phyloP scores from a whole-genome alignment of 2,888 invertebrate species.

The Dioctria linearis region DNA sequence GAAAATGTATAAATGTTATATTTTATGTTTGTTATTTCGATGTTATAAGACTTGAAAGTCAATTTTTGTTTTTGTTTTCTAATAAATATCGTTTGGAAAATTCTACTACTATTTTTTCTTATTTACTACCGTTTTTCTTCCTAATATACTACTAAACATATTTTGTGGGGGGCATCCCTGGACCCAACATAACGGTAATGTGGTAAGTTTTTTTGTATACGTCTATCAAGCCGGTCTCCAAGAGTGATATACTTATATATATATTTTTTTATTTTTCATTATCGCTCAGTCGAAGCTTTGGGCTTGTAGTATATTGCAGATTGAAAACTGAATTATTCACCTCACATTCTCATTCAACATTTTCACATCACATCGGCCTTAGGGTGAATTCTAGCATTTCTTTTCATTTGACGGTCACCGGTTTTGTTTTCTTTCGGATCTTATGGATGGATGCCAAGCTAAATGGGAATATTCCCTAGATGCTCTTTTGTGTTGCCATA shows the following conservation, averaged over 20 bases:
- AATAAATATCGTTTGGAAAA: too few species aligned
- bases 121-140: too few species aligned
- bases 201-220: constrained; percentile 12
- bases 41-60: too few species aligned
- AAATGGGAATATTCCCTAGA: neutral
- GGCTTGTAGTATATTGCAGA: neutral
- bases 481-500: neutral
- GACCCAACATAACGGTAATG: constrained; percentile 14
- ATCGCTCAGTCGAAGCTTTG: neutral
- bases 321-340: neutral
- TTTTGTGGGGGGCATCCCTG: too few species aligned
- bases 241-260: neutral
- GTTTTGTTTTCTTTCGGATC: constrained; percentile 15
- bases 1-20: too few species aligned
- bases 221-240: neutral
- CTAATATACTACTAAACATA: too few species aligned
- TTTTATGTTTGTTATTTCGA: too few species aligned
- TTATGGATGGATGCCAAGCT: constrained; percentile 11
- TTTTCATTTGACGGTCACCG: constrained; percentile 28
- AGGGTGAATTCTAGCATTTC: constrained; percentile 16
- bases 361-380: neutral
- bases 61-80: too few species aligned
- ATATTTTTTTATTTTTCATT: neutral
- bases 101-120: too few species aligned
- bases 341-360: constrained; percentile 4